Evolutionary conservation across 2,113 vertebrate species (phyloP), one percentile per base, ranked within the genome.

Genomic region (Limanda limanda): DNA sequence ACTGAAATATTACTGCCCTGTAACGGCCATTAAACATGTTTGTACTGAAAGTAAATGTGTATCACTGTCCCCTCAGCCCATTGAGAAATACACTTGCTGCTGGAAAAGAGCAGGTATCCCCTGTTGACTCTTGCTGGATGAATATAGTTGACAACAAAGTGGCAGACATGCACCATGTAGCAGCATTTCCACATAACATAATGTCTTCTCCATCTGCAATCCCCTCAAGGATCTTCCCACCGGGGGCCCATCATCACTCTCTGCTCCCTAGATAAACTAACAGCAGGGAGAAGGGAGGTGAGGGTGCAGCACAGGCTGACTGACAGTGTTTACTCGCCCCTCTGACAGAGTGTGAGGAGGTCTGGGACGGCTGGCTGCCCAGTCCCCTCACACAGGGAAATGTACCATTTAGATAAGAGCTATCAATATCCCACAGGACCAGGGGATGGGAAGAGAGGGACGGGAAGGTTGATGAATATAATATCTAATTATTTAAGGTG

Each of bases 241-340:
- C 71, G 27, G 51, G 45, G 76, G 74, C 71, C 86, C 86, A 71
- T 79, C 87, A 95, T 95, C 93, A 94, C 90, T 96, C 95, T 95
- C 94, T 89, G 90, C 92, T 92, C 93, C 94, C 94, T 95, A 96
- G 94, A 96, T 96, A 97, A 97, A 96, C 96, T 96, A 97, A 97
- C 96, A 97, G 84, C 85, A 62, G 69, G 78, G 69, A 76, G 79
- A 86, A 86, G 91, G 92, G 92, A 92, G 92, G 91, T 75, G 88
- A 84, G 75, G 85, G 81, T 79, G 88, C 88, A 86, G 81, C 89
- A 52, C 74, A 37, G 77, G 60, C 67, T 65, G 77, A 79, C 83
- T 93, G 93, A 94, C 94, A 93, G 42, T 95, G 94, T 95, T 94
- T 95, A 95, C 79, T 79, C 55, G 58, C 71, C 70, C 52, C 74